Evolutionary conservation across 2,113 vertebrate species (phyloP).

Genomic region (Ciconia stormi): DNA sequence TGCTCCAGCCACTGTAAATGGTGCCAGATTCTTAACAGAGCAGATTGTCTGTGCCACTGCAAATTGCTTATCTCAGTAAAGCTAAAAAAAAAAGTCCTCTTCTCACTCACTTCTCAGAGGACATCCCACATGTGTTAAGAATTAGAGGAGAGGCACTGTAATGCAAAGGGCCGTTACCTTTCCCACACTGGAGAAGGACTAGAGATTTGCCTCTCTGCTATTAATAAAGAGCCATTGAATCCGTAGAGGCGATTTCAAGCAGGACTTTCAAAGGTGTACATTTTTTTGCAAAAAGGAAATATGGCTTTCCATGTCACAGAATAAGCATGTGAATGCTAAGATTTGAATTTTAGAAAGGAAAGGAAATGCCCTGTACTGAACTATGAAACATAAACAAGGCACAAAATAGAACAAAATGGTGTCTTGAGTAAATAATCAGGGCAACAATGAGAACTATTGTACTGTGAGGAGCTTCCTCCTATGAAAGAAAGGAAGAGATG

Average conservation of each 20-base stretch:
- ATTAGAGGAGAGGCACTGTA: not conserved
- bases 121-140: not conserved
- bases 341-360: slow-evolving; percentile 11
- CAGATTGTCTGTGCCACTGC: slow-evolving; percentile 43
- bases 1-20: slow-evolving; percentile 55
- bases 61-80: slow-evolving; percentile 33
- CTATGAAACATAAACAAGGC: not conserved
- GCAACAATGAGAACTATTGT: not conserved
- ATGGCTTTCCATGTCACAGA: not conserved
- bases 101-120: not conserved
- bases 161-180: not conserved
- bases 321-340: not conserved
- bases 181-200: not conserved
- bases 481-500: not conserved
- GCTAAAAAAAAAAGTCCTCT: not conserved
- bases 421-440: slow-evolving; percentile 13
- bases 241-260: not conserved
- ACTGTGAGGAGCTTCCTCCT: not conserved
- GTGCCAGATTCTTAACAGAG: slow-evolving; percentile 52
- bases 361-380: not conserved
- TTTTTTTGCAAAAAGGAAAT: not conserved
- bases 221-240: not conserved
- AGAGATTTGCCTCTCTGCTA: not conserved
- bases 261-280: not conserved
- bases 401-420: slow-evolving; percentile 16